These are phyloP conservation scores for Gari tellinella DNA, from an alignment of 2,888 invertebrate species.

Conservation along the genomic window DNA sequence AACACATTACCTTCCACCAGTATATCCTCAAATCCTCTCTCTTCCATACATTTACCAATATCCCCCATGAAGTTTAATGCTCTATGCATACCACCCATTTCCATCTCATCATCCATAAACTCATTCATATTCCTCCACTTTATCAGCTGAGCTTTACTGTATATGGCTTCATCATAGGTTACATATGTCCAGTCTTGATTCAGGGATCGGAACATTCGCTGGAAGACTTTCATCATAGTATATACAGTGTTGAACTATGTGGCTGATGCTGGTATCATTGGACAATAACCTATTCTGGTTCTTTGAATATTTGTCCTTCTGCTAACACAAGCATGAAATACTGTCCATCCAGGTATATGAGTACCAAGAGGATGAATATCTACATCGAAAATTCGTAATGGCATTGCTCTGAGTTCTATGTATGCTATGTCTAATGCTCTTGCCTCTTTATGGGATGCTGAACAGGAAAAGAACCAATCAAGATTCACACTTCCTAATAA, in stretches of 20 bases:
- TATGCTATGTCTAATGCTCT: too few species aligned
- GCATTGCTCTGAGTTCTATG: too few species aligned
- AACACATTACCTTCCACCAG: slow-evolving; percentile 14
- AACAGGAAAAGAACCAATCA: too few species aligned
- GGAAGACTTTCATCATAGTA: slow-evolving; percentile 20
- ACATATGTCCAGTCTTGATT: slow-evolving; percentile 31
- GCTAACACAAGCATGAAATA: too few species aligned
- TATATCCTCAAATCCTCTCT: slow-evolving; percentile 11
- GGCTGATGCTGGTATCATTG: slow-evolving; percentile 11
- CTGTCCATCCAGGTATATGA: too few species aligned
- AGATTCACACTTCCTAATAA: too few species aligned
- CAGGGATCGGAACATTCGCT: slow-evolving; percentile 12
- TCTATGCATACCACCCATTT: slow-evolving; percentile 36
- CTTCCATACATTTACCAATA: slow-evolving; percentile 16
- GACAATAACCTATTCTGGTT: too few species aligned
- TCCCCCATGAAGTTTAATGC: slow-evolving; percentile 35
- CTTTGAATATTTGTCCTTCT: too few species aligned
- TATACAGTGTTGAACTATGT: slow-evolving; percentile 24
- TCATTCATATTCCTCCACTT: slow-evolving; percentile 29
- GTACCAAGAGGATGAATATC: too few species aligned
- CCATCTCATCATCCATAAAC: slow-evolving; percentile 25
- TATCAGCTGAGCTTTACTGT: slow-evolving; percentile 44
- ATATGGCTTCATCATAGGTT: slow-evolving; percentile 45
- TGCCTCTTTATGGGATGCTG: too few species aligned
- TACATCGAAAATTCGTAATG: too few species aligned